phyloP scores from a whole-genome alignment of 2,797 vertebrate species.

The Pseudochromis fuscus region DNA sequence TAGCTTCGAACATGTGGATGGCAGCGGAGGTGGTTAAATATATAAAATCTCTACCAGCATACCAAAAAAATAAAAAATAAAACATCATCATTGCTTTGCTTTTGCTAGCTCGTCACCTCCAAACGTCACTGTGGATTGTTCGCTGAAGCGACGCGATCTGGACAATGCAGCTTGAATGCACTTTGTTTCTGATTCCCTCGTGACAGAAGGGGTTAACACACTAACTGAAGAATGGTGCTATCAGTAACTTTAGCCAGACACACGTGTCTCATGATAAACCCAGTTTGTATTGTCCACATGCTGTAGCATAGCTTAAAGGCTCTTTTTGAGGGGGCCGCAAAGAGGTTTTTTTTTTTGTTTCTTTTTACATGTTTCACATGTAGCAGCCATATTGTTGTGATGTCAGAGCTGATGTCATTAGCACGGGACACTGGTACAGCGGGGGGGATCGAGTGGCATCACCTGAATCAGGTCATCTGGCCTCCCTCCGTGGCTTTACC shows the following conservation, averaged over 20 bases:
- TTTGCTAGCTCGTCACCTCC: conserved; percentile 48
- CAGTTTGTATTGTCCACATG: conserved; percentile 71
- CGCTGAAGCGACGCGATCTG: conserved; percentile 69
- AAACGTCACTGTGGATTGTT: conserved; percentile 73
- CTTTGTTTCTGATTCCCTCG: conserved; percentile 73
- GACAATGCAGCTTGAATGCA: conserved; percentile 81
- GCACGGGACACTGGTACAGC: conserved; percentile 57
- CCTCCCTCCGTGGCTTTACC: conserved; percentile 74
- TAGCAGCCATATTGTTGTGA: conserved; percentile 81
- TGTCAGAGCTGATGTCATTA: conserved; percentile 81
- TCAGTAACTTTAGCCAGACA: conserved; percentile 65
- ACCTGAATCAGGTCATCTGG: conserved; percentile 67
- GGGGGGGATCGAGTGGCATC: conserved; percentile 41
- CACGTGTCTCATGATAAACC: conserved; percentile 53
- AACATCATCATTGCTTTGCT: conserved; percentile 50
- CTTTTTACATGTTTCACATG: conserved; percentile 65
- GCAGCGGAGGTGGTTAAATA: conserved; percentile 36
- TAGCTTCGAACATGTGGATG: conserved; percentile 29
- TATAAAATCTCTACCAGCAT: conserved; percentile 60
- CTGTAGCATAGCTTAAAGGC: conserved; percentile 73
- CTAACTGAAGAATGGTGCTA: conserved; percentile 84
- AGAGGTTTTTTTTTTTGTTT: conserved; percentile 9
- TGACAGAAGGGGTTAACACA: conserved; percentile 44
- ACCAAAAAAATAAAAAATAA: conserved; percentile 75
- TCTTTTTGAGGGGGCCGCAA: conserved; percentile 26